These are phyloP conservation scores for Cariama cristata DNA, from an alignment of 2,113 vertebrate genomes.

Conservation along the genomic window DNA sequence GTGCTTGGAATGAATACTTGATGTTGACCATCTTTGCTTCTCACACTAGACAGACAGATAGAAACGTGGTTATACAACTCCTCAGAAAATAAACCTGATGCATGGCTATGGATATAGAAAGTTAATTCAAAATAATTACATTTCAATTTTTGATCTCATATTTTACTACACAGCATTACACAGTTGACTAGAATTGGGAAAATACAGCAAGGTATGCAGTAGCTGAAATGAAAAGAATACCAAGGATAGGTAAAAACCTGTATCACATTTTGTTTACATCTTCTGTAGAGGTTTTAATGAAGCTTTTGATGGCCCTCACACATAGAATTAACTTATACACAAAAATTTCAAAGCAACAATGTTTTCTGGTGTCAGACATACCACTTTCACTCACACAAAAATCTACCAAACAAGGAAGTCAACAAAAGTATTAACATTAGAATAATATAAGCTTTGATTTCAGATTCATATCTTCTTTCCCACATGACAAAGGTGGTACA, in stretches of 20 bases:
- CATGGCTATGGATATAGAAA: not conserved
- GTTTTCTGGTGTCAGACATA: not conserved
- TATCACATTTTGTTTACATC: not conserved
- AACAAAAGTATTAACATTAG: not conserved
- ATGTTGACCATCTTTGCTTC: not conserved
- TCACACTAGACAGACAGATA: not conserved
- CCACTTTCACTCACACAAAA: not conserved
- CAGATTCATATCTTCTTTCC: not conserved
- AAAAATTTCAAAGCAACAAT: not conserved
- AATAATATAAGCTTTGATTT: not conserved
- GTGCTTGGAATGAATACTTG: not conserved
- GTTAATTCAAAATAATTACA: not conserved
- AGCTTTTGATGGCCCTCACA: not conserved
- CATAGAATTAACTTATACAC: not conserved
- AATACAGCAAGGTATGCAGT: not conserved
- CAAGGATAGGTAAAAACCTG: not conserved
- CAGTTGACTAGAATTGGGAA: not conserved
- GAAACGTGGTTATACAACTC: not conserved
- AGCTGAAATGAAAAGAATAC: conserved; percentile 7
- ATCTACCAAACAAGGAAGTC: not conserved
- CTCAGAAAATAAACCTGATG: not conserved
- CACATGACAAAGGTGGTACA: not conserved
- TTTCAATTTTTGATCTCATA: not conserved
- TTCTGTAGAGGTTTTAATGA: not conserved
- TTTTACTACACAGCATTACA: not conserved